Evolutionary conservation across 2,888 invertebrate species (phyloP).

Genomic region (Pseudeuparius sepicola): DNA sequence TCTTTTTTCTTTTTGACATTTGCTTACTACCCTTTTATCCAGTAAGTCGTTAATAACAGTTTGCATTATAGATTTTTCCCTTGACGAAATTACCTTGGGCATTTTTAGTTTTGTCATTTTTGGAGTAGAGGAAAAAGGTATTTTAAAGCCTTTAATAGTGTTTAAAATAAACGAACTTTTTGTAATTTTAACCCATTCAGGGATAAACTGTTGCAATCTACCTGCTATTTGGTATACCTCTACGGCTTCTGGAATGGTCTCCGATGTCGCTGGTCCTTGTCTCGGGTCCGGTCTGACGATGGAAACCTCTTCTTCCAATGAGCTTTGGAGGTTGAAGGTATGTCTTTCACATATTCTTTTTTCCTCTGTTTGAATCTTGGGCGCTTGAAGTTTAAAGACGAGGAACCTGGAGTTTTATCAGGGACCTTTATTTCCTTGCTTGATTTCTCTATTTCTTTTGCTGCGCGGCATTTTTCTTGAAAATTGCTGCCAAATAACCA

Average conservation of each 20-base stretch:
- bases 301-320: too few species aligned
- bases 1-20: conserved; percentile 3
- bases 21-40: conserved; percentile 1
- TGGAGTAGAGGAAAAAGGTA: too few species aligned
- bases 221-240: background rate
- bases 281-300: too few species aligned
- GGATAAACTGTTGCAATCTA: background rate
- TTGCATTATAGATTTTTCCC: conserved; percentile 4
- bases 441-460: background rate
- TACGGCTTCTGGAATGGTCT: background rate
- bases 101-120: too few species aligned
- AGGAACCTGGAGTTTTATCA: too few species aligned
- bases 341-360: too few species aligned
- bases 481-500: too few species aligned
- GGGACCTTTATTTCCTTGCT: background rate
- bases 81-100: too few species aligned
- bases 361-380: too few species aligned
- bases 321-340: too few species aligned
- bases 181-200: background rate
- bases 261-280: too few species aligned
- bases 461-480: background rate
- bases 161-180: background rate
- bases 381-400: too few species aligned
- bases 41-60: conserved; percentile 2
- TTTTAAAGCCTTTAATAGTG: background rate